phyloP scores from a whole-genome alignment of 1,140 invertebrate species.

The Drosophila orosa region DNA sequence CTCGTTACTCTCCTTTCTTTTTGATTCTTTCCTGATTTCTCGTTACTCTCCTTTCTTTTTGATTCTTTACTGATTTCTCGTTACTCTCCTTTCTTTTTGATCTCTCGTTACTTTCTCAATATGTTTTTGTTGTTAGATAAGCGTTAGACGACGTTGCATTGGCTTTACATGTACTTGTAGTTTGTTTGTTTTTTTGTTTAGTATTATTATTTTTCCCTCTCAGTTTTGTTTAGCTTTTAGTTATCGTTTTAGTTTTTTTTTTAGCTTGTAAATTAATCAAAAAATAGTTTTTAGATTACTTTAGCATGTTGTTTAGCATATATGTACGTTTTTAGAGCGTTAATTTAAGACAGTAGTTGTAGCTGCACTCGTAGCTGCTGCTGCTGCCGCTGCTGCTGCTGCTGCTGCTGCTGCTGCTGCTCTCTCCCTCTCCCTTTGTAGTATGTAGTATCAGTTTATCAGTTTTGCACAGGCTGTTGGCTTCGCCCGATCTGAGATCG shows the following conservation, averaged over 20 bases:
- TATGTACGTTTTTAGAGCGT: conserved; percentile 39
- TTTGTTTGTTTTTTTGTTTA: conserved; percentile 6
- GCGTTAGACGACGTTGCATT: conserved; percentile 52
- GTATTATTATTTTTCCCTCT: conserved; percentile 9
- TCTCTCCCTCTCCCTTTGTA: background rate
- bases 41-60: background rate
- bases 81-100: background rate
- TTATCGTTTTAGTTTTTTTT: conserved; percentile 22
- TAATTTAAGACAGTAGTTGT: conserved; percentile 65
- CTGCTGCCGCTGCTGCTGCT: conserved; percentile 24
- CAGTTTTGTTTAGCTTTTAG: background rate
- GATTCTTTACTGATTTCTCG: background rate
- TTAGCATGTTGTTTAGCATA: conserved; percentile 20
- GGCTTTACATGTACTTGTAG: conserved; percentile 40
- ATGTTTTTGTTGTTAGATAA: conserved; percentile 36
- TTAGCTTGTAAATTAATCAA: conserved; percentile 66
- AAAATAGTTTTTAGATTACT: conserved; percentile 56
- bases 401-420: background rate
- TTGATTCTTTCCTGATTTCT: background rate
- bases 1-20: too few species aligned
- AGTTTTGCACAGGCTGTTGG: conserved; percentile 15
- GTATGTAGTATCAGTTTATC: conserved; percentile 2
- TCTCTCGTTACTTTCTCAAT: conserved; percentile 12
- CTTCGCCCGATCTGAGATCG: conserved; percentile 15
- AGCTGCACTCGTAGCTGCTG: conserved; percentile 41